Base-by-base conservation (phyloP, 2,888 invertebrate genomes). In the Cepaea hortensis region DNA sequence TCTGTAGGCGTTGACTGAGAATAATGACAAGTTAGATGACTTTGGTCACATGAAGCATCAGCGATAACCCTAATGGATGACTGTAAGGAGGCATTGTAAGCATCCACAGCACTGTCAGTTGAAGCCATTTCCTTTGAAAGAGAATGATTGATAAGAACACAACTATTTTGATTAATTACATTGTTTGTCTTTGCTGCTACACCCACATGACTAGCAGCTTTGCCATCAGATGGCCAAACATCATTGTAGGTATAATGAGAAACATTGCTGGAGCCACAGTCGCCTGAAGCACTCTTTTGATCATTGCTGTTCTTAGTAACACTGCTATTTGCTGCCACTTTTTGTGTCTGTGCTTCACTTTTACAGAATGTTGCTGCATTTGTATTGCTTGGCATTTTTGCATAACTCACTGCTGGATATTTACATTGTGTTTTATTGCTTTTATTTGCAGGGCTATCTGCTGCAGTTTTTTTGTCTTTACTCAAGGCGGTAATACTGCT, bases 331-430 rank as follows among this genome's bases (percentile, higher is more conserved):
- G 55, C 20, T n/a, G 50, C 55, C 77, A n/a, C 13, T 55, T 7
- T 55, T 61, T 23, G 55, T 11, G 5, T 55, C n/a, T 48, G n/a
- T 9, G 3, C 46, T 9, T 4, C 48, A 15, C 46, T 48, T 65
- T 65, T 46, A 35, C 13, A 3, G 55, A 23, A 20, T 35, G 35
- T 2, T 1, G 46, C 23, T 35, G 15, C 20, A 61, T 61, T 35
- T 23, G 61, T 65, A 84, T 84, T 75, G 76, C 76, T 84, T 84
- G 23, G 73, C 5, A 35, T 73, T 50, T 35, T 75, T 83, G 73
- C 73, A 75, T 83, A 83, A 13, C 4, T 35, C 3, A 18, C 15
- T 84, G 75, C 46, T 13, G 35, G 48, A 76, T 13, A n/a, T 46
- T 48, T 84, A n/a, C 7, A 62, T 7, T 18, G 20, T 73, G 18